Base-by-base conservation (phyloP, 2,888 invertebrate genomes). In the Hyles lineata region DNA sequence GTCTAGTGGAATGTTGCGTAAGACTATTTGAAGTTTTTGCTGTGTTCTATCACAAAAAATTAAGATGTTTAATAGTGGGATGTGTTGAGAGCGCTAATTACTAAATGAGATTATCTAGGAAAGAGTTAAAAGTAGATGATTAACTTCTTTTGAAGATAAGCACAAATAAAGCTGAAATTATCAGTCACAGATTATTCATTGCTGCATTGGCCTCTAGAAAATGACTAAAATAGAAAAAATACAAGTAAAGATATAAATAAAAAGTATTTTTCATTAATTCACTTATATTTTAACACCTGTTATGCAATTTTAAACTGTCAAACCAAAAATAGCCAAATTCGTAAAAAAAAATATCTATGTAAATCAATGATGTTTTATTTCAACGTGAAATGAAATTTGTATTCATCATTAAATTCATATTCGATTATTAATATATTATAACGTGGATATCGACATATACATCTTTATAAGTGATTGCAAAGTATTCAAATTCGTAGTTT, bases 1-100 rank as follows among this genome's bases (percentile, higher is more conserved):
- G 55, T 70, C n/a, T 72, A n/a, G 75, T 72, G 74, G 63, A 75
- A 76, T 70, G 67, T 74, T 72, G 73, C 74, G 74, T 72, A 52
- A 74, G 59, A 59, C 32, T 58, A 35, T 58, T 70, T 60, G 35
- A n/a, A 17, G 43, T 23, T 60, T 60, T 55, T n/a, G 8, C n/a
- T 55, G 43, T 9, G 35, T 35, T 43, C 3, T 43, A 43, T 43
- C 15, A 15, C 43, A 15, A 43, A 43, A 43, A 43, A 15, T 43
- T 11, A 43, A 43, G 43, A 43, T 43, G 43, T 43, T 43, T 43
- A 43, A 43, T 11, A 15, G 43, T 11, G 11, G 43, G 9, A 35
- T 35, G 35, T 35, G 7, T 35, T 29, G 5, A 29, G 29, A 9
- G 7, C 9, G 8, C 1, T 43, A 43, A 43, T 43, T 43, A 43